A percentile compares a stretch with the other conserved stretches of the same genome.
phyloP scores from a whole-genome alignment of 2,113 vertebrate genomes.

The Lampris incognitus region DNA sequence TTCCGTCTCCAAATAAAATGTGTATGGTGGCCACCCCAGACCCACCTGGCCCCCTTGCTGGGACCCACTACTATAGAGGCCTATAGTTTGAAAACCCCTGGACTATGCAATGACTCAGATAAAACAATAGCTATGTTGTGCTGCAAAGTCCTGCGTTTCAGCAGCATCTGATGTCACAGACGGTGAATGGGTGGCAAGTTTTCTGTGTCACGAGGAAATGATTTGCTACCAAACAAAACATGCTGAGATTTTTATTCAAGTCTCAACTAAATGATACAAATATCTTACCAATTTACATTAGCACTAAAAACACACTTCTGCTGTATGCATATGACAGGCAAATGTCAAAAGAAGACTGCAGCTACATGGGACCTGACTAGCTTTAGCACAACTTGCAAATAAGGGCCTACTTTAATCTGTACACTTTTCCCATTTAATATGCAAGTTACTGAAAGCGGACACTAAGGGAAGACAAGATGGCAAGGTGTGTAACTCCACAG shows the following conservation, averaged over 20 bases:
- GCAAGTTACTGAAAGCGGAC: slow-evolving; percentile 64
- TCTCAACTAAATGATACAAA: slow-evolving; percentile 81
- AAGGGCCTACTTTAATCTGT: slow-evolving; percentile 57
- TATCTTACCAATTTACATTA: slow-evolving; percentile 79
- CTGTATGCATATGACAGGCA: slow-evolving; percentile 66
- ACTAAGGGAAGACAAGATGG: slow-evolving; percentile 56
- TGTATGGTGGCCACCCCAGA: too few relatives aligned
- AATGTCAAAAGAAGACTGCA: slow-evolving; percentile 64
- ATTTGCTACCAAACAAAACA: slow-evolving; percentile 59
- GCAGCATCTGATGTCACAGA: background rate
- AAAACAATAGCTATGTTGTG: too few relatives aligned
- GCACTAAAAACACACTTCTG: slow-evolving; percentile 82
- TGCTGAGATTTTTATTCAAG: slow-evolving; percentile 82
- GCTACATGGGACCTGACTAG: slow-evolving; percentile 67
- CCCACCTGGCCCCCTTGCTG: too few relatives aligned
- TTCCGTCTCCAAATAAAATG: too few relatives aligned
- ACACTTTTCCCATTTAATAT: slow-evolving; percentile 58
- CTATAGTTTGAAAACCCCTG: too few relatives aligned
- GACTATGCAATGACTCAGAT: too few relatives aligned
- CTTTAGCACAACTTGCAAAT: slow-evolving; percentile 40
- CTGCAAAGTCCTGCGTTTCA: too few relatives aligned
- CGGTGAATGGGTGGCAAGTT: background rate
- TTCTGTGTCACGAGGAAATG: slow-evolving; percentile 2
- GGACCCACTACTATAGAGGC: too few relatives aligned
- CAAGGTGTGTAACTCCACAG: slow-evolving; percentile 60